These are phyloP conservation scores for Cotesia chilonis DNA, from an alignment of 1,140 invertebrate species.

Conservation along the genomic window DNA sequence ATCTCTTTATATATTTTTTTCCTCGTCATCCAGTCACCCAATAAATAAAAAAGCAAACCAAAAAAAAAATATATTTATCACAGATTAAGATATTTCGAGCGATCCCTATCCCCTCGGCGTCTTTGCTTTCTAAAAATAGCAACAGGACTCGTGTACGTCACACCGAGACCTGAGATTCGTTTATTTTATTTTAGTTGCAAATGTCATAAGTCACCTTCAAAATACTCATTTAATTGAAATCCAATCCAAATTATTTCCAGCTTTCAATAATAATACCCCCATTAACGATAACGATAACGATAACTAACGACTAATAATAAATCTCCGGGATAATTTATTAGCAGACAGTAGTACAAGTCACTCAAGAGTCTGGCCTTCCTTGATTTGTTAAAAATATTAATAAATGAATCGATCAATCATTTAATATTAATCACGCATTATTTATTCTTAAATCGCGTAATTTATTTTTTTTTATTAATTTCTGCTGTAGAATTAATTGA, in stretches of 20 bases:
- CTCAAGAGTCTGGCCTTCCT: background rate
- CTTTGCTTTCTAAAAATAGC: slow-evolving; percentile 30
- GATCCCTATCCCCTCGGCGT: slow-evolving; percentile 1
- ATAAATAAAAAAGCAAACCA: background rate
- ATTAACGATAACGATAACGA: too few species aligned
- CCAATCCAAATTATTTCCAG: background rate
- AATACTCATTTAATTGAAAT: slow-evolving; percentile 5
- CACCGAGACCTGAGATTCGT: slow-evolving; percentile 23
- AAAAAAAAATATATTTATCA: too few species aligned
- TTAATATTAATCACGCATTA: too few species aligned
- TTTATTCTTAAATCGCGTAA: background rate
- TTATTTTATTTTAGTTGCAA: slow-evolving; percentile 4
- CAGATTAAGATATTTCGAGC: slow-evolving; percentile 22
- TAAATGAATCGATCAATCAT: too few species aligned
- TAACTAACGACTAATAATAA: too few species aligned
- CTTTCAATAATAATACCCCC: too few species aligned
- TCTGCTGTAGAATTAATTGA: too few species aligned
- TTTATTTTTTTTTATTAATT: background rate
- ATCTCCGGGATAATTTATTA: background rate
- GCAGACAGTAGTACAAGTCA: background rate
- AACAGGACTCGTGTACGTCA: slow-evolving; percentile 9
- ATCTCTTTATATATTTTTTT: too few species aligned
- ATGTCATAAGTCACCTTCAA: background rate
- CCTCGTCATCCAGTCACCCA: too few species aligned
- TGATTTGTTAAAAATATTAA: background rate